phyloP scores from a whole-genome alignment of 2,113 vertebrate species.

The Sminthopsis crassicaudata region DNA sequence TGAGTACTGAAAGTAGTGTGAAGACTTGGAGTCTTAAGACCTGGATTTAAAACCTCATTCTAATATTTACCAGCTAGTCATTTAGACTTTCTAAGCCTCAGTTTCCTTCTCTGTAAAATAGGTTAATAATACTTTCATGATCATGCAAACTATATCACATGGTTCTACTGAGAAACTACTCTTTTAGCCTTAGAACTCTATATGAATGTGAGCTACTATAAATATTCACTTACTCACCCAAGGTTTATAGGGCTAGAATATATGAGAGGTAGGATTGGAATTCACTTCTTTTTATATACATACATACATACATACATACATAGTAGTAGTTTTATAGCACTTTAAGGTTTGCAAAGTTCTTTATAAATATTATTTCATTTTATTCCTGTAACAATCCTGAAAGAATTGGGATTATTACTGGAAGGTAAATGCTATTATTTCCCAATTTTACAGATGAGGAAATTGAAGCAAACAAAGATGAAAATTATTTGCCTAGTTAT shows the following conservation, averaged over 20 bases:
- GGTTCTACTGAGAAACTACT: neutral
- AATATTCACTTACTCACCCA: neutral
- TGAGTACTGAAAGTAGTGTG: neutral
- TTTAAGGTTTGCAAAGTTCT: neutral
- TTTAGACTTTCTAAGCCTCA: neutral
- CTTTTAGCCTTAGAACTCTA: neutral
- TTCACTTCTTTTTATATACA: neutral
- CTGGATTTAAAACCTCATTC: neutral
- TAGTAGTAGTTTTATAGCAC: too few relatives aligned
- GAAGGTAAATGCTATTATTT: neutral
- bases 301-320: too few relatives aligned
- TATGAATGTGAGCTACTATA: neutral
- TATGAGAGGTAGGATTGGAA: neutral
- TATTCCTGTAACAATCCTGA: neutral
- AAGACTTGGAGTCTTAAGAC: neutral
- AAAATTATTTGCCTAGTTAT: neutral
- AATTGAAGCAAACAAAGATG: neutral
- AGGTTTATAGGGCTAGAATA: neutral
- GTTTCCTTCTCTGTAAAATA: neutral
- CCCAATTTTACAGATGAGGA: neutral
- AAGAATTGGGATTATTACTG: neutral
- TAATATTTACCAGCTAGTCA: neutral
- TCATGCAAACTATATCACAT: neutral
- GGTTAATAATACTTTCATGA: neutral
- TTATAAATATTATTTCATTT: neutral